These are phyloP conservation scores for Mastomys natalensis DNA, from an alignment of 2,113 vertebrate genomes.

Conservation along the genomic window DNA sequence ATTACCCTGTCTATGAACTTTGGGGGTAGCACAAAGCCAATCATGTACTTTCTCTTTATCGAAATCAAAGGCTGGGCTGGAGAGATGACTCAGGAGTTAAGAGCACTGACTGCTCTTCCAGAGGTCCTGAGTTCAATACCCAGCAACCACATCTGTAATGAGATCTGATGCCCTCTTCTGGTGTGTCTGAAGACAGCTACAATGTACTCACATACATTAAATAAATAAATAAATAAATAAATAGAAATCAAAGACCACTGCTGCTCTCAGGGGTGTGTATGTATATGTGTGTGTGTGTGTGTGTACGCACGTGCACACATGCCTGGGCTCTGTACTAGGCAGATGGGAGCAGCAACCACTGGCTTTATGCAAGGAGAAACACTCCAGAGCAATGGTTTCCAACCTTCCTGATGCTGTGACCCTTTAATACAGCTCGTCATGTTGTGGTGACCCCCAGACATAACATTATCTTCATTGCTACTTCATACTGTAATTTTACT, in stretches of 20 bases:
- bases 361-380: not conserved
- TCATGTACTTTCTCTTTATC: fast-evolving
- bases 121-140: not conserved
- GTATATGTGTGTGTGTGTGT: too few species aligned
- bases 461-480: too few species aligned
- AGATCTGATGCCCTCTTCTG: not conserved
- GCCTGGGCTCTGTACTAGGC: not conserved
- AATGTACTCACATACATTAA: too few species aligned
- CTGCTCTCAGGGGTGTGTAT: too few species aligned
- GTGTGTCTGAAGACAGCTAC: too few species aligned
- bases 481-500: not conserved
- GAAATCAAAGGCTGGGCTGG: too few species aligned
- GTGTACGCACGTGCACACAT: fast-evolving
- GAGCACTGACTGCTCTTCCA: not conserved
- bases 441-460: not conserved
- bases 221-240: too few species aligned
- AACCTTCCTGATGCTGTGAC: not conserved
- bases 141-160: not conserved
- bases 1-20: not conserved
- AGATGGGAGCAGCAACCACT: not conserved
- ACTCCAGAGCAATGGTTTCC: not conserved
- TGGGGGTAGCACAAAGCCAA: not conserved
- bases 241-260: too few species aligned
- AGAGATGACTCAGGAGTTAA: too few species aligned
- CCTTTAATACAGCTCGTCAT: not conserved